A percentile compares a stretch with the other conserved stretches of the same genome.
Evolutionary conservation across 37 sponge, comb jelly and placozoan genomes (phyloP).

Genomic region (Agelas oroides): DNA sequence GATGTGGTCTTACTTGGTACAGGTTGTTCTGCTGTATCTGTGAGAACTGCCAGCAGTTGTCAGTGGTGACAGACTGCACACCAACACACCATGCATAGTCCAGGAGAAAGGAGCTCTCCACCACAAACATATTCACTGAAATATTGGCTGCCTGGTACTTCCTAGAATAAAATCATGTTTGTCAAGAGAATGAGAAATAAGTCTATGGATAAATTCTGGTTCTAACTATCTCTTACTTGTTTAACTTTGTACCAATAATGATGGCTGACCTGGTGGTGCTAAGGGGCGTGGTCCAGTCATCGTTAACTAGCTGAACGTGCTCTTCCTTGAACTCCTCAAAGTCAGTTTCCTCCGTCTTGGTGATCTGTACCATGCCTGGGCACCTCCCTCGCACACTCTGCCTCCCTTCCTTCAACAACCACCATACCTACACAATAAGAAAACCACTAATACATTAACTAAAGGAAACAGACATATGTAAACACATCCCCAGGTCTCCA

Average conservation of each 20-base stretch:
- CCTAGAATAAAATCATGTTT: conserved; percentile 5
- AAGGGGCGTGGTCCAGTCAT: conserved; percentile 55
- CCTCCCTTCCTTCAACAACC: conserved; percentile 34
- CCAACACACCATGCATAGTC: conserved; percentile 72
- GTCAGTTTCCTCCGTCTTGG: conserved; percentile 44
- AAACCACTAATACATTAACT: too few relatives aligned
- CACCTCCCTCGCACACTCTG: conserved; percentile 2
- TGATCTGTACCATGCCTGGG: conserved; percentile 42
- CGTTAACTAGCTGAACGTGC: conserved; percentile 47
- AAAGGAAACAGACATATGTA: too few relatives aligned
- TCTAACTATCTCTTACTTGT: too few relatives aligned
- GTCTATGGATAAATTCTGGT: too few relatives aligned
- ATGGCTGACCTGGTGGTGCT: neutral
- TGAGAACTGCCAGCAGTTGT: conserved; percentile 44
- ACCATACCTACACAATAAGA: conserved; percentile 55
- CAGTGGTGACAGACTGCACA: conserved; percentile 58
- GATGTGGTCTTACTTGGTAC: conserved; percentile 32
- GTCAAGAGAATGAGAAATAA: too few relatives aligned
- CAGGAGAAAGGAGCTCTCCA: conserved; percentile 49
- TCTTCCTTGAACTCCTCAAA: conserved; percentile 42
- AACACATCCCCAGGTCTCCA: too few relatives aligned
- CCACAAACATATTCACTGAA: conserved; percentile 57
- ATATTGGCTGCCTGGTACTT: conserved; percentile 44
- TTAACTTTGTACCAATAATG: too few relatives aligned
- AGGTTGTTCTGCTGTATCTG: conserved; percentile 18